A percentile compares a stretch with the other conserved stretches of the same genome.
phyloP scores from a whole-genome alignment of 2,113 vertebrate species.

The Epinephelus fuscoguttatus region DNA sequence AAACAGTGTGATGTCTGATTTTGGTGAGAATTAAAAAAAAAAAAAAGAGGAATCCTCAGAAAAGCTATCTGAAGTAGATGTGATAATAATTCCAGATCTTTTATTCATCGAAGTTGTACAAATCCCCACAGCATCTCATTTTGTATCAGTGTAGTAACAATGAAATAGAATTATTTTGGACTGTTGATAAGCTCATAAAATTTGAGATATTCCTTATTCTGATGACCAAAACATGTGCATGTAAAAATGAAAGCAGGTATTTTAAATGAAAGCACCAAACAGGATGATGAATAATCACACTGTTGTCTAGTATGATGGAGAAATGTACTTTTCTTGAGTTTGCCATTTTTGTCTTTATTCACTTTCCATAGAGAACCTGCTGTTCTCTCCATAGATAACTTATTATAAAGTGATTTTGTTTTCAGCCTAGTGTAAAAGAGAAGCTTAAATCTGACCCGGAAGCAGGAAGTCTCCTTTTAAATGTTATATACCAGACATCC shows the following conservation, averaged over 20 bases:
- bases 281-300: background rate
- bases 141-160: background rate
- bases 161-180: background rate
- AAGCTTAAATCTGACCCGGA: constrained; percentile 10
- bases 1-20: background rate
- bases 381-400: too few species aligned
- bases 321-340: too few species aligned
- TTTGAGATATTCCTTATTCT: background rate
- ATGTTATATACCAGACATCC: constrained; percentile 21
- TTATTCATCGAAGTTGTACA: too few species aligned
- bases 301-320: too few species aligned
- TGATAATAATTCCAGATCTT: too few species aligned
- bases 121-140: background rate
- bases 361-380: background rate
- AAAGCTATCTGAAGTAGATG: too few species aligned
- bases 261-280: too few species aligned
- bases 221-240: too few species aligned
- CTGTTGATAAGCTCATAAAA: background rate
- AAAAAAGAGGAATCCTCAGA: background rate
- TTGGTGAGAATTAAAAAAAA: background rate
- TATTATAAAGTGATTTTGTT: too few species aligned
- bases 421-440: too few species aligned
- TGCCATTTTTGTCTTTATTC: background rate
- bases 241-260: too few species aligned
- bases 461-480: constrained; percentile 34